Conservation (phyloP, 2,888 invertebrate species). For the Halictus quadricinctus region DNA sequence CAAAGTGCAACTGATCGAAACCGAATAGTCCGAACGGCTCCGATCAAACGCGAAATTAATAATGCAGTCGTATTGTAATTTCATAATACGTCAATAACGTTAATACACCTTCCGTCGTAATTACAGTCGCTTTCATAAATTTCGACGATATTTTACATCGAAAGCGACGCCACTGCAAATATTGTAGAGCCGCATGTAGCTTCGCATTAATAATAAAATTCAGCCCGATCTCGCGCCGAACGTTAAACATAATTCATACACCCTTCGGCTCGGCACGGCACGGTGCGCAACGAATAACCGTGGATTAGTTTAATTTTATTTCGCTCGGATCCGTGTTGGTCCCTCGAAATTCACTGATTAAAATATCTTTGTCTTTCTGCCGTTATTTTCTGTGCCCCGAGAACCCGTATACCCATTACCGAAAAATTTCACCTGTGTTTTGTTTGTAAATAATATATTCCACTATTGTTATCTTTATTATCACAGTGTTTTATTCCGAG, state of each 20-base stretch:
- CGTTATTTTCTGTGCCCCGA: not conserved
- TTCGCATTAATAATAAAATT: constrained; percentile 26
- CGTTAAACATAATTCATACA: not conserved
- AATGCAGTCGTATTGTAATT: constrained; percentile 23
- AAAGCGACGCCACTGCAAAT: constrained; percentile 7
- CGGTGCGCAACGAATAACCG: not conserved
- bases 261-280: not conserved
- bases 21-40: not conserved
- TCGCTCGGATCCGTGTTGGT: constrained; percentile 2
- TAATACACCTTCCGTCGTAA: not conserved
- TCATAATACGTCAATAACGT: constrained; percentile 32
- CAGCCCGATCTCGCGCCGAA: not conserved
- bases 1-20: not conserved
- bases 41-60: constrained; percentile 36
- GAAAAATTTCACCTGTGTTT: not conserved
- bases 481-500: not conserved
- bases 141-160: constrained; percentile 24
- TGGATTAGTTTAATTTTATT: constrained; percentile 18
- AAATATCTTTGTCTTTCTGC: not conserved
- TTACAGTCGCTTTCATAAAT: constrained; percentile 28
- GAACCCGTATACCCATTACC: not conserved
- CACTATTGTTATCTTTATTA: not conserved
- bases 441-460: not conserved
- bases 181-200: constrained; percentile 8
- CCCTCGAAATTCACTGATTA: not conserved